Evolutionary conservation across 2,113 vertebrate genomes (phyloP).

Genomic region (Trematocara zebra): DNA sequence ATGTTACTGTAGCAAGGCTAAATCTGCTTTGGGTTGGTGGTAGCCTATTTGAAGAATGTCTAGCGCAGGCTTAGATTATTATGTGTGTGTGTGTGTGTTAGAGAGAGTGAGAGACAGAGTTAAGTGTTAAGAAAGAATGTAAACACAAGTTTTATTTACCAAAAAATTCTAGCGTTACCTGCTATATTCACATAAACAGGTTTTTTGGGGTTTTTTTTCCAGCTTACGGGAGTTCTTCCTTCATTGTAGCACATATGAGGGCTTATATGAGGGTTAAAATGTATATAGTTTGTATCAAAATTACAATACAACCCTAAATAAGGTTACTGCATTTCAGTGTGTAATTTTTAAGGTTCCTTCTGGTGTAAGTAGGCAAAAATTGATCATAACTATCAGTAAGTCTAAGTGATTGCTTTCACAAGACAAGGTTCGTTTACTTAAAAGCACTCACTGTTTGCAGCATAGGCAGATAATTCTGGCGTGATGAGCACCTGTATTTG

Average conservation of each 20-base stretch:
- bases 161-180: neutral
- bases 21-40: neutral
- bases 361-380: neutral
- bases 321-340: neutral
- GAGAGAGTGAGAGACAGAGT: neutral
- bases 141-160: neutral
- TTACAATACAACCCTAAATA: neutral
- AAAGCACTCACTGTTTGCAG: neutral
- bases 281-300: neutral
- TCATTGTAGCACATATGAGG: neutral
- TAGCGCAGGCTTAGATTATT: rapidly evolving
- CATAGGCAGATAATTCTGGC: rapidly evolving
- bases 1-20: neutral
- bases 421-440: neutral
- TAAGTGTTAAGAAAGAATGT: neutral
- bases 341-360: neutral
- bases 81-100: neutral
- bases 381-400: neutral
- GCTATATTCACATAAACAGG: neutral
- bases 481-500: neutral
- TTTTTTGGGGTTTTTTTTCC: rapidly evolving
- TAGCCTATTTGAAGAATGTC: neutral
- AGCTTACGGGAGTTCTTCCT: neutral
- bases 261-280: neutral
- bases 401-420: neutral